Conservation (phyloP, 2,797 vertebrate genomes). For the Pelodytes ibericus region DNA sequence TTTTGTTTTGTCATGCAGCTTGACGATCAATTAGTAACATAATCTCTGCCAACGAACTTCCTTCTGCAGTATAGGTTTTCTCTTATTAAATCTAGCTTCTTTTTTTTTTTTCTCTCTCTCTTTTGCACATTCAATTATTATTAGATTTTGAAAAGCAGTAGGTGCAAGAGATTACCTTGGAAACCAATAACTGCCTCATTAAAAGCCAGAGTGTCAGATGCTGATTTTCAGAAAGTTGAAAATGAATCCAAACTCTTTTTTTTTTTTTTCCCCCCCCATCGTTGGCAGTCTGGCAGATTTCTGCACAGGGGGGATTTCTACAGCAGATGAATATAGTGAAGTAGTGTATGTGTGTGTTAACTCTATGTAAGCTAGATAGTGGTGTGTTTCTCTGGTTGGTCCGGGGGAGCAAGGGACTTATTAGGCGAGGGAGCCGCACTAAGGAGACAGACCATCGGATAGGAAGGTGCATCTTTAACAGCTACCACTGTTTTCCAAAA, state of each 20-base stretch:
- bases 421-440: too few species aligned
- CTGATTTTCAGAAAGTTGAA: constrained; percentile 64
- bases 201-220: constrained; percentile 57
- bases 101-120: constrained; percentile 64
- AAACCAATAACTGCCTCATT: constrained; percentile 70
- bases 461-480: too few species aligned
- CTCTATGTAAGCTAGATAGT: not conserved
- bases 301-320: not conserved
- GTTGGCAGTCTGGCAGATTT: not conserved
- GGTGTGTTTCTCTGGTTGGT: too few species aligned
- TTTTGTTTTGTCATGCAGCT: constrained; percentile 64
- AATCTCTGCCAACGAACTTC: constrained; percentile 70
- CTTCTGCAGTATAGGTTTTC: constrained; percentile 64
- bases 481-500: too few species aligned
- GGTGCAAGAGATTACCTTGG: constrained; percentile 64
- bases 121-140: constrained; percentile 73
- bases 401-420: too few species aligned
- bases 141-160: constrained; percentile 70
- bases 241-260: constrained; percentile 23
- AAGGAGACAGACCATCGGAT: too few species aligned
- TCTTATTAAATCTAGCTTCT: constrained; percentile 69
- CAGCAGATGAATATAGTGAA: not conserved
- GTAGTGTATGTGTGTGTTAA: not conserved
- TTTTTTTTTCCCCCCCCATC: constrained; percentile 6
- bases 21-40: constrained; percentile 69